phyloP scores from a whole-genome alignment of 2,888 invertebrate genomes.

The Trissolcus japonicus region DNA sequence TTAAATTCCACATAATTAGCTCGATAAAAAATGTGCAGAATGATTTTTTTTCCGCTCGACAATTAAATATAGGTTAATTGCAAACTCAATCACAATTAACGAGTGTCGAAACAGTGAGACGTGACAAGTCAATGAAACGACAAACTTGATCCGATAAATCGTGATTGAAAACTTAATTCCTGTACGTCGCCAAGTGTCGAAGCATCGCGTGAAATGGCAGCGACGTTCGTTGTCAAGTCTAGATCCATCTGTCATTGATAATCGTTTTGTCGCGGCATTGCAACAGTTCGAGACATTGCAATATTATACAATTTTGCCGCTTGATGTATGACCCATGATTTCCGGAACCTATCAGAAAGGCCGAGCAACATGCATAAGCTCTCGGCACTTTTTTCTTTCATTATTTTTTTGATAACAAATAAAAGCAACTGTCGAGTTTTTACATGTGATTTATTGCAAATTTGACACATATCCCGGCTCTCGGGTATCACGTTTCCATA shows the following conservation, averaged over 20 bases:
- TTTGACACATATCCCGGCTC: too few relatives aligned
- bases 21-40: too few relatives aligned
- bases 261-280: slow-evolving; percentile 22
- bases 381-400: not conserved
- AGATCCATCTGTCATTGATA: slow-evolving; percentile 27
- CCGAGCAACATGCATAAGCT: not conserved
- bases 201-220: slow-evolving; percentile 8
- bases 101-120: slow-evolving; percentile 20
- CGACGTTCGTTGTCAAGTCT: slow-evolving; percentile 14
- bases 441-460: too few relatives aligned
- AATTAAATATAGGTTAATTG: slow-evolving; percentile 19
- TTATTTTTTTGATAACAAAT: too few relatives aligned
- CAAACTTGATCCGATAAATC: slow-evolving; percentile 17
- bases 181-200: slow-evolving; percentile 12
- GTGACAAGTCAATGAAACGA: slow-evolving; percentile 15
- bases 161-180: slow-evolving; percentile 21
- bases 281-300: slow-evolving; percentile 1
- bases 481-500: too few relatives aligned
- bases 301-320: not conserved
- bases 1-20: too few relatives aligned
- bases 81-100: slow-evolving; percentile 1
- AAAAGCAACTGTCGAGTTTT: too few relatives aligned
- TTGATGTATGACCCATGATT: not conserved
- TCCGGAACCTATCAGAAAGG: not conserved
- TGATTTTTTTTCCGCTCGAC: too few relatives aligned